phyloP scores from a whole-genome alignment of 1,140 invertebrate genomes.

The Penaeus vannamei region DNA sequence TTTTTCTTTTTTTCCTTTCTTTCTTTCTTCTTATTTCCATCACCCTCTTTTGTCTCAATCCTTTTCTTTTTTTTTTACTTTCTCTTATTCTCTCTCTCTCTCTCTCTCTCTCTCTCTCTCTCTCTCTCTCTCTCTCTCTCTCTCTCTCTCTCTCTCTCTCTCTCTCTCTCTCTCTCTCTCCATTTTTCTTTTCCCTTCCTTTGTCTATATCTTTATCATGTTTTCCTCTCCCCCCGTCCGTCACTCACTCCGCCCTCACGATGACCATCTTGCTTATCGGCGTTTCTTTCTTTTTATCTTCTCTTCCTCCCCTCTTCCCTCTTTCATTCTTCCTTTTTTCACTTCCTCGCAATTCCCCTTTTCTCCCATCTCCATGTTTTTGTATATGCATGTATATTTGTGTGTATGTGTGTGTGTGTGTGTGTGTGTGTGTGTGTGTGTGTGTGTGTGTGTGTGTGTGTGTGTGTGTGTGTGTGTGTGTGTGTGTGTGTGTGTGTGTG shows the following conservation, averaged over 20 bases:
- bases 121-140: not conserved
- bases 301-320: conserved; percentile 1
- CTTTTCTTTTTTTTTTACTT: not conserved
- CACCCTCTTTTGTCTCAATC: not conserved
- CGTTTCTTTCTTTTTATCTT: not conserved
- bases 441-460: not conserved
- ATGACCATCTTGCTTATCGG: not conserved
- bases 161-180: not conserved
- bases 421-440: not conserved
- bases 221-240: not conserved
- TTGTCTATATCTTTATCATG: not conserved
- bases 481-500: not conserved
- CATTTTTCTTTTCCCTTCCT: not conserved
- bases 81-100: not conserved
- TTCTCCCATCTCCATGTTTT: not conserved
- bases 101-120: not conserved
- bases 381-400: not conserved
- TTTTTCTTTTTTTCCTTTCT: not conserved
- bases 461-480: not conserved
- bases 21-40: not conserved
- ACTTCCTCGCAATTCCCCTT: not conserved
- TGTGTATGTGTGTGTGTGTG: not conserved
- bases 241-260: not conserved
- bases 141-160: not conserved
- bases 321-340: not conserved